Conservation (phyloP, 1,140 invertebrate genomes). For the Latrodectus geometricus region DNA sequence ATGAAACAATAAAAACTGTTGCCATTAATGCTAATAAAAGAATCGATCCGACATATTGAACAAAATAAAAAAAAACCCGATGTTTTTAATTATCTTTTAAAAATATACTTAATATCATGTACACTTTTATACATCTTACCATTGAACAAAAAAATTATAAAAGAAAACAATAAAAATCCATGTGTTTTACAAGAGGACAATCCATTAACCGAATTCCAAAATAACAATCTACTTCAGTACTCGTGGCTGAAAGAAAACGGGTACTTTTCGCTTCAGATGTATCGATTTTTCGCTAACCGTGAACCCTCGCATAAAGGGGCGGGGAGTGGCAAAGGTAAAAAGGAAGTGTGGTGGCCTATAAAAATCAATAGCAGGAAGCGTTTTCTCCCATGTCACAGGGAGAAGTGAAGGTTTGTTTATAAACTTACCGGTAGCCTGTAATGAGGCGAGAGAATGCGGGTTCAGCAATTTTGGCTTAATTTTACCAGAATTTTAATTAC, state of each 20-base stretch:
- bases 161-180: no score
- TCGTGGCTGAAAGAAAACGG: not conserved
- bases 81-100: no score
- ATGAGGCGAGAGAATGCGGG: not conserved
- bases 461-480: not conserved
- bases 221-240: no score
- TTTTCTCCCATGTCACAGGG: not conserved
- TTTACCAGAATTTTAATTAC: not conserved
- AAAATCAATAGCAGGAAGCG: slow-evolving; percentile 23
- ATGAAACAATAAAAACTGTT: no score
- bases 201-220: no score
- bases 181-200: no score
- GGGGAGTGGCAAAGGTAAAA: slow-evolving; percentile 2
- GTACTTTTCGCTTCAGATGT: not conserved
- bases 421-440: not conserved
- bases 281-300: slow-evolving; percentile 30
- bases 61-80: no score
- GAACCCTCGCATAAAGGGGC: slow-evolving; percentile 2
- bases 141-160: no score
- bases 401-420: slow-evolving; percentile 1
- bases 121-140: no score
- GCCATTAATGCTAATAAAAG: no score
- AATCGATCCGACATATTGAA: no score
- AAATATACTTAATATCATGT: no score
- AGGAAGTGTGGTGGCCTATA: not conserved